Base-by-base conservation (phyloP, 2,797 vertebrate genomes). In the Pseudochirops cupreus region DNA sequence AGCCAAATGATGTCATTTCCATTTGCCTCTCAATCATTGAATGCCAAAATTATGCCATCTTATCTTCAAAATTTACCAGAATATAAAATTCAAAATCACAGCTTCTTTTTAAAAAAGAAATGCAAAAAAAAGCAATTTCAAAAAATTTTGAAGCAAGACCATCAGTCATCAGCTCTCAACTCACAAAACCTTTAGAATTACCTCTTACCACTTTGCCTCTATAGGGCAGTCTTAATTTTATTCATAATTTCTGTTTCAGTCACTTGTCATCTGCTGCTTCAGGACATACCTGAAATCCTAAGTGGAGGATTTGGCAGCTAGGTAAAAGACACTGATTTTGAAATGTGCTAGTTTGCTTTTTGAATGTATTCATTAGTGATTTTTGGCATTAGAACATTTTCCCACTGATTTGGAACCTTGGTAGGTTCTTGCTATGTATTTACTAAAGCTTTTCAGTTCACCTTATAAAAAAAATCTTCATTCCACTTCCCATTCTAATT, bases 401-500 rank as follows among this genome's bases (percentile, higher is more conserved):
- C 58, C 97, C 95, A 94, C 96, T 96, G 96, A 53, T 98, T 97
- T 98, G 94, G 58, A 97, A 97, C 96, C 96, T 97, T 97, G 94
- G 29, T 57, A 46, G 97, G 92, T 96, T 98, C 98, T 98, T 98
- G 96, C 93, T 98, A 96, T 90, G 67, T 96, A 95, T 98, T 98
- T 98, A 98, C 95, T 92, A 97, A 98, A 97, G 97, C 67, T 98
- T 98, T 98, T 97, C 92, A 98, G 92, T 97, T 98, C 96, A 97
- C 97, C 97, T 98, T 97, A 98, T 96, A 97, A 92, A 97, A 97
- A 96, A 96, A 97, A 96, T 95, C 93, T 97, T 97, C 94, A 96
- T 98, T 98, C 97, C 96, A 98, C 98, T 99, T 98, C 98, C 97
- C 97, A 97, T 98, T 98, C 98, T 99, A 99, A 99, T 98, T 98